Evolutionary conservation across 1,140 invertebrate species (phyloP).

Genomic region (Tetramorium parvispinum): DNA sequence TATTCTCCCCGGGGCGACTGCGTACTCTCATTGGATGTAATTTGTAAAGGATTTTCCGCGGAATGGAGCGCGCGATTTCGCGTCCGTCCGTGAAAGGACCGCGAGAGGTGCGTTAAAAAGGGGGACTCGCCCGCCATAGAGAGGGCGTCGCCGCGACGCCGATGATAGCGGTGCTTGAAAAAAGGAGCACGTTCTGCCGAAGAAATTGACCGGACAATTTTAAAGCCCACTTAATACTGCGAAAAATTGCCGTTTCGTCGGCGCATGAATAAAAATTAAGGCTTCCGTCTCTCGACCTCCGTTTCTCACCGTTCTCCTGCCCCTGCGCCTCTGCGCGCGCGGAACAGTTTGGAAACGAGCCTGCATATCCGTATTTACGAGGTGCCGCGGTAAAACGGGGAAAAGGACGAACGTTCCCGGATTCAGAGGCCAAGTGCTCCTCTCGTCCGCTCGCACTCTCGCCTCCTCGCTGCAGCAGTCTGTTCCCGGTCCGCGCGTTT

Average conservation of each 20-base stretch:
- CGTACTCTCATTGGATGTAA: not conserved
- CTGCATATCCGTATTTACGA: conserved; percentile 69
- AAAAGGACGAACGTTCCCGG: conserved; percentile 17
- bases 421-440: conserved; percentile 39
- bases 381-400: conserved; percentile 16
- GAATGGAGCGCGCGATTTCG: not conserved
- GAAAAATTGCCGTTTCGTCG: conserved; percentile 85
- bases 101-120: not conserved
- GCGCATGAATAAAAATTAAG: conserved; percentile 86
- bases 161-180: conserved; percentile 80
- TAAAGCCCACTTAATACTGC: conserved; percentile 85
- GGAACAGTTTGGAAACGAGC: conserved; percentile 53
- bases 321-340: not conserved
- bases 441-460: conserved; percentile 17
- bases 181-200: conserved; percentile 83
- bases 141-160: not conserved
- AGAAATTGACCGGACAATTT: conserved; percentile 86
- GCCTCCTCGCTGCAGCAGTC: conserved; percentile 25
- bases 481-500: conserved; percentile 48
- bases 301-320: conserved; percentile 34
- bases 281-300: conserved; percentile 50
- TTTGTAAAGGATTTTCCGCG: conserved; percentile 33
- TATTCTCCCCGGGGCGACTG: conserved; percentile 35
- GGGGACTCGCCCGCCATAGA: not conserved
- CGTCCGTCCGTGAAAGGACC: conserved; percentile 9